phyloP scores from a whole-genome alignment of 2,797 vertebrate genomes.

The Leuciscus waleckii region DNA sequence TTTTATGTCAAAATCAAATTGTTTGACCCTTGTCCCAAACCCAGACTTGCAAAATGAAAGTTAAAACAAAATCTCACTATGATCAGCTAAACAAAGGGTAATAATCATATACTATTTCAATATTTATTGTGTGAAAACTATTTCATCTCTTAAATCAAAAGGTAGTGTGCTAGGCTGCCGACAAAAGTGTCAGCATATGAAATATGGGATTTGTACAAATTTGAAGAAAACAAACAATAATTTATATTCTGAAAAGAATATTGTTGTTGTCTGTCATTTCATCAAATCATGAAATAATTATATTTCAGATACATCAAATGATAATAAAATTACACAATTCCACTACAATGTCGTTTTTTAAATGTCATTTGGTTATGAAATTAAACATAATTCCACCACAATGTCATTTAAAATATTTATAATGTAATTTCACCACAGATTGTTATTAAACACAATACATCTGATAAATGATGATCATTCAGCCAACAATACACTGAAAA shows the following conservation, averaged over 20 bases:
- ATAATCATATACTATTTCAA: too few relatives aligned
- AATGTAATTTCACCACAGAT: not conserved
- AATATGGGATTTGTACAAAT: not conserved
- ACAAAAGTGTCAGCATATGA: not conserved
- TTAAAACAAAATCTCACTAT: not conserved
- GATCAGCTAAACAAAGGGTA: too few relatives aligned
- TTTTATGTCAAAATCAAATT: not conserved
- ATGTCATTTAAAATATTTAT: not conserved
- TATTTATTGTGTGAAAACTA: not conserved
- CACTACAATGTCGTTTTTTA: not conserved
- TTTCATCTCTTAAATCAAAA: not conserved
- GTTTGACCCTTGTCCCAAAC: not conserved
- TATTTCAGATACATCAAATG: not conserved
- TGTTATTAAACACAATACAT: not conserved
- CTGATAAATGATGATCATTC: not conserved
- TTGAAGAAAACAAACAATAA: not conserved
- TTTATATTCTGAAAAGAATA: not conserved
- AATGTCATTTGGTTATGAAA: not conserved
- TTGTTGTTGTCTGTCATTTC: not conserved
- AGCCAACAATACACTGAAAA: not conserved
- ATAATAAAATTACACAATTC: not conserved
- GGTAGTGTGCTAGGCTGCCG: not conserved
- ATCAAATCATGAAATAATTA: constrained; percentile 10
- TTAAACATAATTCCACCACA: not conserved
- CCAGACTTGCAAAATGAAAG: not conserved